Conservation (phyloP, 2,113 vertebrate genomes). For the Syngnathus typhle region DNA sequence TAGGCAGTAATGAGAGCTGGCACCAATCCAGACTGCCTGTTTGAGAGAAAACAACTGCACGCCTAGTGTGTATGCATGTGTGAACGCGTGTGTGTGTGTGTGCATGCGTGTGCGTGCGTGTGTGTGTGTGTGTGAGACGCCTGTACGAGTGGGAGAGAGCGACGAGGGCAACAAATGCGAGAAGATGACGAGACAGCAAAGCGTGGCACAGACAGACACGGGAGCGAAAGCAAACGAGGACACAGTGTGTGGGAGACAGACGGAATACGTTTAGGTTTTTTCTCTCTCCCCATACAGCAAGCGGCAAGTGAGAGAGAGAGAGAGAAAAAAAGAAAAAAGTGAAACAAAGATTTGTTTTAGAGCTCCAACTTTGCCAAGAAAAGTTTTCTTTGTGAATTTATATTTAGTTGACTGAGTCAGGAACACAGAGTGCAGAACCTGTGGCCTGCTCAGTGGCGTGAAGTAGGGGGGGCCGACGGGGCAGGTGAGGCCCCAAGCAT, state of each 20-base stretch:
- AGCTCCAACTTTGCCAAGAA: slow-evolving; percentile 1
- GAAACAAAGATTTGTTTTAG: slow-evolving; percentile 9
- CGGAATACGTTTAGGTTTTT: neutral
- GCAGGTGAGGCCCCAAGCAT: too few species aligned
- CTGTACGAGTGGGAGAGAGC: slow-evolving; percentile 21
- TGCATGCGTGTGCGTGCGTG: slow-evolving; percentile 30
- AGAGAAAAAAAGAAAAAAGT: neutral
- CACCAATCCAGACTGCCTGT: slow-evolving; percentile 59
- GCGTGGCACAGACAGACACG: slow-evolving; percentile 9
- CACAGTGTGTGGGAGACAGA: slow-evolving; percentile 10
- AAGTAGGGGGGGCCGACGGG: too few species aligned
- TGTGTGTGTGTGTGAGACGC: slow-evolving; percentile 28
- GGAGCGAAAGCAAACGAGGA: slow-evolving; percentile 9
- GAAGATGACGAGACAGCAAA: slow-evolving; percentile 33
- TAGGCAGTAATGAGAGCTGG: slow-evolving; percentile 69
- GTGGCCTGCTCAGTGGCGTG: neutral
- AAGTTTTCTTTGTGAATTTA: neutral
- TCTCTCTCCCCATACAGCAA: neutral
- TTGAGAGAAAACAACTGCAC: slow-evolving; percentile 60
- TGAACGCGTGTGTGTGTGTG: slow-evolving; percentile 28
- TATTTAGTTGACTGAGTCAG: neutral
- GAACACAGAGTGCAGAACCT: slow-evolving; percentile 4
- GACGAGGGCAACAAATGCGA: slow-evolving; percentile 22
- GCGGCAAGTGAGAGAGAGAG: neutral
- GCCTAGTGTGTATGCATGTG: slow-evolving; percentile 33